Percentiles rank a stretch among this genome's conserved stretches.
phyloP scores from a whole-genome alignment of 2,113 vertebrate species.

The Pygoscelis antarcticus region DNA sequence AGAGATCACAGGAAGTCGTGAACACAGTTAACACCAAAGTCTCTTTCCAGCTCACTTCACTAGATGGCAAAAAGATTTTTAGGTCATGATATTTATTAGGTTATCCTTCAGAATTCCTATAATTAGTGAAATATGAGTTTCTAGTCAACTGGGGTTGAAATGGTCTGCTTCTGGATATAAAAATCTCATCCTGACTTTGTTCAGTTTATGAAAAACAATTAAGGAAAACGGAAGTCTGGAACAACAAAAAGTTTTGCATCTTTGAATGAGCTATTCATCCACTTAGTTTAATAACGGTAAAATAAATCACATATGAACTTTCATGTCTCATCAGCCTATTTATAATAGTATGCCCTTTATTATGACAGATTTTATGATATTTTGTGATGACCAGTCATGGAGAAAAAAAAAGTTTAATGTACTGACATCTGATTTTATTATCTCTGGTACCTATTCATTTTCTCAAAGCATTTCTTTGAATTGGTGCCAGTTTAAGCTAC shows the following conservation, averaged over 20 bases:
- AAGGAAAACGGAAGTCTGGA: background rate
- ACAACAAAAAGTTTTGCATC: background rate
- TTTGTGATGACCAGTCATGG: slow-evolving; percentile 57
- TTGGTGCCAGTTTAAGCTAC: slow-evolving; percentile 40
- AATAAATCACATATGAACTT: slow-evolving; percentile 38
- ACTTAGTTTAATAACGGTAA: slow-evolving; percentile 4
- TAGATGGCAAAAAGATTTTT: background rate
- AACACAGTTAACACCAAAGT: background rate
- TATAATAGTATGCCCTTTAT: slow-evolving; percentile 61
- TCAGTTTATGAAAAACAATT: background rate
- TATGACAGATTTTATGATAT: slow-evolving; percentile 63
- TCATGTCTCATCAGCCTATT: slow-evolving; percentile 39
- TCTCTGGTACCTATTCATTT: slow-evolving; percentile 54
- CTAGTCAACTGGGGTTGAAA: background rate
- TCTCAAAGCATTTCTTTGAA: slow-evolving; percentile 46
- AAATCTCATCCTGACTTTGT: background rate
- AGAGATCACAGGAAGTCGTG: background rate
- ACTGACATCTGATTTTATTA: slow-evolving; percentile 71
- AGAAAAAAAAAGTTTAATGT: slow-evolving; percentile 55
- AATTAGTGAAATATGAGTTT: background rate
- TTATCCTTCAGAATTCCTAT: background rate
- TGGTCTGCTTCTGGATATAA: background rate
- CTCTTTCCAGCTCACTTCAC: background rate
- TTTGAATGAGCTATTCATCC: background rate
- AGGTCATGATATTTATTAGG: background rate